phyloP scores from a whole-genome alignment of 2,888 invertebrate genomes.

The Neocrepidodera transversa region DNA sequence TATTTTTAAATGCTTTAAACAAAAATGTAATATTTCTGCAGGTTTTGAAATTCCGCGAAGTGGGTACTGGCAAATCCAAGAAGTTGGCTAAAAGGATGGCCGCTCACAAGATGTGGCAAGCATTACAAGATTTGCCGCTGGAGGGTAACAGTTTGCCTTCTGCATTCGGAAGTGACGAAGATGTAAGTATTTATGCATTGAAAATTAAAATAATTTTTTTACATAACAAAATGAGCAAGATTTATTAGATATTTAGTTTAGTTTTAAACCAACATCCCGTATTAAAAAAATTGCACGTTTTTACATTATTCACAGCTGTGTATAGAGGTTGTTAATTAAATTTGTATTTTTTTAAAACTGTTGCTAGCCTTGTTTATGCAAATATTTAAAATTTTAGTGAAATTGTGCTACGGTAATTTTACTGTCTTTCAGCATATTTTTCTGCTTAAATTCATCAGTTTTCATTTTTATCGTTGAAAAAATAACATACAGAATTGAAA shows the following conservation, averaged over 20 bases:
- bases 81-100: constrained; percentile 96
- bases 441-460: neutral
- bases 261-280: too few relatives aligned
- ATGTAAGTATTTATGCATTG: constrained; percentile 65
- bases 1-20: too few relatives aligned
- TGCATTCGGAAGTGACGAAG: constrained; percentile 74
- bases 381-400: neutral
- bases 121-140: constrained; percentile 78
- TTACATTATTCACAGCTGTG: too few relatives aligned
- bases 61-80: constrained; percentile 92
- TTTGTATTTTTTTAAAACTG: too few relatives aligned
- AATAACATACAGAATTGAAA: constrained; percentile 51
- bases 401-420: constrained; percentile 57
- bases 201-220: too few relatives aligned
- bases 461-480: constrained; percentile 4
- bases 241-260: neutral
- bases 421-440: constrained; percentile 65
- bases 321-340: too few relatives aligned
- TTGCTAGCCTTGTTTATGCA: too few relatives aligned
- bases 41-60: constrained; percentile 83
- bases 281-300: too few relatives aligned
- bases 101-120: constrained; percentile 92
- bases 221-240: too few relatives aligned
- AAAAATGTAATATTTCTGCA: neutral
- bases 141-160: constrained; percentile 68